Percentiles rank a stretch among this genome's conserved stretches.
Conservation (phyloP, 2,113 vertebrate species). For the Ptilorrhoa leucosticta region DNA sequence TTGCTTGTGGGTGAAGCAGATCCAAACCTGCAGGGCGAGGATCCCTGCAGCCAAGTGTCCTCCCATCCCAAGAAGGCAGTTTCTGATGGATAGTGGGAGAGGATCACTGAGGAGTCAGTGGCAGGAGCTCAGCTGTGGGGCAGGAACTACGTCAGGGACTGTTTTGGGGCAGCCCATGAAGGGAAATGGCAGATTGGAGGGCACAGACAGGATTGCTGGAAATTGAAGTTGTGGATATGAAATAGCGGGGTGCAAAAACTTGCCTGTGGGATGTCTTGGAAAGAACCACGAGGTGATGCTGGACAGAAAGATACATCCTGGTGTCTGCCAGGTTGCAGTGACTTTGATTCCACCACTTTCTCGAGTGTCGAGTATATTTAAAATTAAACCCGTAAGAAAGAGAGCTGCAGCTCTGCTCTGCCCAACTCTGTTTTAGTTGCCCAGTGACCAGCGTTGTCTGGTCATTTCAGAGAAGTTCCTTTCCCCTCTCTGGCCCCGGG, state of each 20-base stretch:
- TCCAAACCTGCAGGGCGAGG: not conserved
- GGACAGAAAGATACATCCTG: not conserved
- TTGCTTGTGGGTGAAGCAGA: not conserved
- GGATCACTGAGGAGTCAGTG: not conserved
- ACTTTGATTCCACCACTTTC: not conserved
- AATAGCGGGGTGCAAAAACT: not conserved
- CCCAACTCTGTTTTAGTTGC: not conserved
- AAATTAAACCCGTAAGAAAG: not conserved
- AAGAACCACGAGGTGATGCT: not conserved
- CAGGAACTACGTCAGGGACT: not conserved
- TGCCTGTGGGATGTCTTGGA: not conserved
- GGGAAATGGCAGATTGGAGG: rapidly evolving
- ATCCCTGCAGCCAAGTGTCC: not conserved
- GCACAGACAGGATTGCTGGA: not conserved
- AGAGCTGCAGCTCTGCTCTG: not conserved
- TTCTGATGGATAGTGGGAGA: not conserved
- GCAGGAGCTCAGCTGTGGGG: not conserved
- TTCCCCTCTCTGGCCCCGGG: not conserved
- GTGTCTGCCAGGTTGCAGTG: not conserved
- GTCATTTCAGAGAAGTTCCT: not conserved
- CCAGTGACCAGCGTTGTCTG: not conserved
- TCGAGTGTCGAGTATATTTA: rapidly evolving
- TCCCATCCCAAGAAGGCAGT: not conserved
- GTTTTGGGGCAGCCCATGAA: not conserved
- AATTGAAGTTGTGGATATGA: not conserved